These are phyloP conservation scores for Taenioides sp. DNA, from an alignment of 2,797 vertebrate species.

Conservation along the genomic window DNA sequence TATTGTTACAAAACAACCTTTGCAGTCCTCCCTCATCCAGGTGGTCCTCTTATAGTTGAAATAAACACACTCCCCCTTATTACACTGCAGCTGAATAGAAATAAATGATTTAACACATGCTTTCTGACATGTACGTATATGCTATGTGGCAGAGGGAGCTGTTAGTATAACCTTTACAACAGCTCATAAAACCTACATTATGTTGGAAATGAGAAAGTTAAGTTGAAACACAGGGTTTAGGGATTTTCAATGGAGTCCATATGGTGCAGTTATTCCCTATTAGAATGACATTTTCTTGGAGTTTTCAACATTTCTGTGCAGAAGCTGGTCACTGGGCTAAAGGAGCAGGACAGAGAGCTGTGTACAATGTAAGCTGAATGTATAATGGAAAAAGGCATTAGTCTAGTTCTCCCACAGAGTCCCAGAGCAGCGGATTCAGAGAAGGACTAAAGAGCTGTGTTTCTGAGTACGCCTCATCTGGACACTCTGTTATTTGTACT, in stretches of 20 bases:
- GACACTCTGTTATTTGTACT: background rate
- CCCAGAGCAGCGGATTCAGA: background rate
- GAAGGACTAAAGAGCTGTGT: background rate
- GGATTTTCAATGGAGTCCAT: background rate
- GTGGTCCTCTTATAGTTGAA: too few relatives aligned
- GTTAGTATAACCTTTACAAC: slow-evolving; percentile 1
- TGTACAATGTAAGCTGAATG: background rate
- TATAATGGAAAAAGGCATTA: background rate
- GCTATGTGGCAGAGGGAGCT: background rate
- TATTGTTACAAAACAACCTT: too few relatives aligned
- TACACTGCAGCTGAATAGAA: too few relatives aligned
- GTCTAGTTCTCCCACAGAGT: background rate
- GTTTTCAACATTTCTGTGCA: background rate
- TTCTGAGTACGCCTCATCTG: background rate
- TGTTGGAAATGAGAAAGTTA: background rate
- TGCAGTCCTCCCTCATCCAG: too few relatives aligned
- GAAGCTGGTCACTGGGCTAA: slow-evolving; percentile 8
- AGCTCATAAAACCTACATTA: slow-evolving; percentile 1
- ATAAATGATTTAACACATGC: background rate
- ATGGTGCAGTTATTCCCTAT: background rate
- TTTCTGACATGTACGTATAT: background rate
- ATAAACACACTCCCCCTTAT: too few relatives aligned
- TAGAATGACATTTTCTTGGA: background rate
- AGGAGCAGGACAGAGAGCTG: background rate
- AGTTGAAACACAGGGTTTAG: background rate